Percentiles rank a stretch among this genome's conserved stretches.
Evolutionary conservation across 2,888 invertebrate genomes (phyloP).

Genomic region (Syritta pipiens): DNA sequence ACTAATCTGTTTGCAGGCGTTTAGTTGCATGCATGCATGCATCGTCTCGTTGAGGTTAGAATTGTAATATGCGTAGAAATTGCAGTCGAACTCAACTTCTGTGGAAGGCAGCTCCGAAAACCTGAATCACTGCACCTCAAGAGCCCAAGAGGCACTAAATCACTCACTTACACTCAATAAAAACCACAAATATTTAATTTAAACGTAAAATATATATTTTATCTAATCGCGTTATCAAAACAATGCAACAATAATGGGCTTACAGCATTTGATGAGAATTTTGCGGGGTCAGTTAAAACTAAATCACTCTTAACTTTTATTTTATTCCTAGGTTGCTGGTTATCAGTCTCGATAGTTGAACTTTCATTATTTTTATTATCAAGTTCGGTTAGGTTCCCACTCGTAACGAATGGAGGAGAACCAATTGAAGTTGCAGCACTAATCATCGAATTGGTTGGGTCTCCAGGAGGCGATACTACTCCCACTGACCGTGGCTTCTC

Average conservation of each 20-base stretch:
- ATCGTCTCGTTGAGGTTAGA: too few species aligned
- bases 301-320: constrained; percentile 77
- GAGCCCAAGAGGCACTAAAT: too few species aligned
- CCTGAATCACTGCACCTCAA: too few species aligned
- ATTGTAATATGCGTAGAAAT: too few species aligned
- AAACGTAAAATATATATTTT: constrained; percentile 38
- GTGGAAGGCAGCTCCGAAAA: too few species aligned
- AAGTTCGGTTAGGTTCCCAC: constrained; percentile 6
- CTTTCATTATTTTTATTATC: constrained; percentile 45
- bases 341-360: constrained; percentile 65
- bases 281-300: constrained; percentile 72
- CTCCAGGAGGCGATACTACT: constrained; percentile 1
- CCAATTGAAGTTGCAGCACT: constrained; percentile 34
- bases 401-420: constrained; percentile 15
- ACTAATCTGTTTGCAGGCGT: too few species aligned
- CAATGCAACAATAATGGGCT: constrained; percentile 67
- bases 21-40: too few species aligned
- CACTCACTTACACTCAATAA: too few species aligned
- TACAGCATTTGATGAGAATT: constrained; percentile 68
- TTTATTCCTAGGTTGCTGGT: constrained; percentile 71
- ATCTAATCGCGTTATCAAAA: constrained; percentile 68
- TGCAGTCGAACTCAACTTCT: too few species aligned
- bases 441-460: constrained; percentile 25
- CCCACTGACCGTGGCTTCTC: constrained; percentile 11
- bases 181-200: not conserved